Base-by-base conservation (phyloP, 2,888 invertebrate genomes). In the Hydriomena furcata region DNA sequence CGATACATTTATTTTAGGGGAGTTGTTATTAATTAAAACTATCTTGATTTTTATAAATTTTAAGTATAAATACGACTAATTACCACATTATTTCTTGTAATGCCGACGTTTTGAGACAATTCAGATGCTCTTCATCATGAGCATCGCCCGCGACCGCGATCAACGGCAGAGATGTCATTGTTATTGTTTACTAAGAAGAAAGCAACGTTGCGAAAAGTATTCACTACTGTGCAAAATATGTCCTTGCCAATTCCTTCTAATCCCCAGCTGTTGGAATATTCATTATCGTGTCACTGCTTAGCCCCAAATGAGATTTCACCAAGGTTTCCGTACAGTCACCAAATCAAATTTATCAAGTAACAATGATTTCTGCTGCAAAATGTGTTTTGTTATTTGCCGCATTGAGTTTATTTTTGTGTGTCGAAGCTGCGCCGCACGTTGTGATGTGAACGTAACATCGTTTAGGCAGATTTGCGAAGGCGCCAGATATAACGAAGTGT, bases 391-490 rank as follows among this genome's bases (percentile, higher is more conserved):
- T 43, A 36, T 30, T 30, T 31, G 23, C n/a, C 0, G 3, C 5
- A 36, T 44, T 49, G 41, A 48, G 60, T 36, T 47, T 24, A 34
- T 8, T 49, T 51, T 47, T 5, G 38, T 10, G 12, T 53, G 35
- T 27, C 28, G 36, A 8, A n/a, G 23, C n/a, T 24, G 23, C 38
- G 37, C 35, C 23, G 45, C 23, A 45, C 36, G 45, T 41, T 45
- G 35, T 47, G 46, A 55, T 41, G 51, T 30, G 45, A 55, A 57
- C 38, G 50, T 52, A 57, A 60, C 50, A 62, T 63, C 58, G 47
- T 58, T 53, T 45, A 53, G 34, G 55, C 60, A 64, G 64, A 66
- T 68, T 66, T 65, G 61, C 52, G 53, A 60, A 65, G 64, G 66
- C 44, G 62, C 54, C 57, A 57, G 63, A 44, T 27, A 17, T 53